Evolutionary conservation across 2,797 vertebrate genomes (phyloP), one percentile per base, ranked within the genome.

Genomic region (Diplodus puntazzo): DNA sequence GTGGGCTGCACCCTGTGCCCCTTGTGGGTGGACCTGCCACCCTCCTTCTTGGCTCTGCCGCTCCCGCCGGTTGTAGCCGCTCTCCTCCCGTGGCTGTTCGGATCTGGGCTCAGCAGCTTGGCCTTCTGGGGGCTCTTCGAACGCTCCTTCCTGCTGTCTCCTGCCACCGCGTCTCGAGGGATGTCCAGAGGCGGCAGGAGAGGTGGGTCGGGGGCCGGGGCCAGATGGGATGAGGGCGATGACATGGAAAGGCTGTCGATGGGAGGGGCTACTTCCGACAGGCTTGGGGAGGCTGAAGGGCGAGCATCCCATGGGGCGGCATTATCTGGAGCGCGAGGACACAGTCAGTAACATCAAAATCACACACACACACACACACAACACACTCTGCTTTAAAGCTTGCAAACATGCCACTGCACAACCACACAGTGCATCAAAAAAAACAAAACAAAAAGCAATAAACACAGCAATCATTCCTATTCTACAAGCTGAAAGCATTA

Each of bases 211-310:
- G 95, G 96, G 95, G 95, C 93, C 88, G 93, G 96, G 96, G 95
- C 96, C 95, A 95, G 94, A 95, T 98, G 97, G 92, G 97, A 97
- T 97, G 97, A 96, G 93, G 96, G 96, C 92, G 95, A 97, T 96
- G 97, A 92, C 94, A 95, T 94, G 94, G 97, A 94, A 93, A 96
- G 95, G 81, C 96, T 96, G 1, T 98, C 97, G 8, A 95, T 95
- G 92, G 95, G 94, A 92, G 95, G 93, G 92, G 96, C 97, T 99
- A 99, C 96, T 99, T 99, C 97, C 96, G 96, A 96, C 97, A 98
- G 95, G 91, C 96, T 96, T 97, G 98, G 95, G 97, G 97, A 95
- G 97, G 97, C 93, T 97, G 97, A 94, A 97, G 97, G 95, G 95
- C 96, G 95, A 96, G 95, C 85, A 90, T 97, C 98, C 98, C 98